phyloP scores from a whole-genome alignment of 1,140 invertebrate genomes.

The Melanaphis sacchari region DNA sequence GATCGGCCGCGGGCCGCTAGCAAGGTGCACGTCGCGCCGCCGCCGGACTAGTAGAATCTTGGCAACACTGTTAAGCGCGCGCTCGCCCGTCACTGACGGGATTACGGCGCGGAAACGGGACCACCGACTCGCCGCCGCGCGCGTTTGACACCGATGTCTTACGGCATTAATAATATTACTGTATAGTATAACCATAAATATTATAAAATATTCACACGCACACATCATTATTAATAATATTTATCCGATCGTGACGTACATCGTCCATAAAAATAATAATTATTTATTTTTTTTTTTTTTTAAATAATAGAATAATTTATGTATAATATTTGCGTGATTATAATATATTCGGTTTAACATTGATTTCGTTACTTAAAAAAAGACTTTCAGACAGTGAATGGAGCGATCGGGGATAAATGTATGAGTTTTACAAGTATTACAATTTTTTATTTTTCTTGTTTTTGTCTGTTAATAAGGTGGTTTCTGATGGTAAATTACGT shows the following conservation, averaged over 20 bases:
- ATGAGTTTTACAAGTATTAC: background rate
- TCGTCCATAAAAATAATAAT: no score
- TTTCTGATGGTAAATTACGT: background rate
- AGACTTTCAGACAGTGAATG: background rate
- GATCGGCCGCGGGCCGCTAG: background rate
- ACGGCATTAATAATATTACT: background rate
- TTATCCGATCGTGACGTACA: background rate
- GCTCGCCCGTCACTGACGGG: background rate
- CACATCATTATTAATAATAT: no score
- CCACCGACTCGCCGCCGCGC: background rate
- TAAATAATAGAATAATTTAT: no score
- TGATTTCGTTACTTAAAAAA: background rate
- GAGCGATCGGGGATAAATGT: background rate
- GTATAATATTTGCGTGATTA: no score
- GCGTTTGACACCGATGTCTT: background rate
- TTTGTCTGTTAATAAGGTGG: background rate
- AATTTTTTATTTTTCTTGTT: background rate
- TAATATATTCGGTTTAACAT: no score
- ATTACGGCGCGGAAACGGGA: background rate
- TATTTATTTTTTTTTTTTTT: no score
- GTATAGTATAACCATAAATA: background rate
- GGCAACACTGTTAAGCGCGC: background rate
- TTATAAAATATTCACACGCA: background rate
- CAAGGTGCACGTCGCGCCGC: no score
- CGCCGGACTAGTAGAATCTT: background rate